Conservation (phyloP, 2,113 vertebrate genomes). For the Poeciliopsis prolifica region DNA sequence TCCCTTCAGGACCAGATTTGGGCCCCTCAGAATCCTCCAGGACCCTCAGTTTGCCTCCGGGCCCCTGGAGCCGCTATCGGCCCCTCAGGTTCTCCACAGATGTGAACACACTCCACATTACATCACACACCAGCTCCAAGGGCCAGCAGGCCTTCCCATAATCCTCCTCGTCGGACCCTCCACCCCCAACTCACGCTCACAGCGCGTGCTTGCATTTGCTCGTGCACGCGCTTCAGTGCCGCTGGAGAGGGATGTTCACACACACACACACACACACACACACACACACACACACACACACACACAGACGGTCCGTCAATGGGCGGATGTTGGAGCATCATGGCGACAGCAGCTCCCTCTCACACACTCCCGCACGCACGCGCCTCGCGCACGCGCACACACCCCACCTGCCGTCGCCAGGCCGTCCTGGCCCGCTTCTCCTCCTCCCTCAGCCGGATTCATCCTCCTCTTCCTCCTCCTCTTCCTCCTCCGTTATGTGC, state of each 20-base stretch:
- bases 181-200: constrained; percentile 27
- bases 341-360: constrained; percentile 64
- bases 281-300: constrained; percentile 27
- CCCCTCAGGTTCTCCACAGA: not conserved
- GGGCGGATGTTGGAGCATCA: constrained; percentile 75
- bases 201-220: constrained; percentile 22
- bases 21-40: no score
- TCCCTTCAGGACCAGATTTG: no score
- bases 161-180: constrained; percentile 56
- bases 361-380: constrained; percentile 25
- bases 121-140: constrained; percentile 25
- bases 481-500: constrained; percentile 62
- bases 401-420: constrained; percentile 70
- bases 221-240: constrained; percentile 9
- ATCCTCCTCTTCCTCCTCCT: constrained; percentile 57
- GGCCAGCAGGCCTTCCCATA: constrained; percentile 56
- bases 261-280: constrained; percentile 9
- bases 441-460: constrained; percentile 71
- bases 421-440: constrained; percentile 75
- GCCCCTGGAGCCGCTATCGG: not conserved
- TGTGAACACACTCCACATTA: constrained; percentile 34
- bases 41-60: no score
- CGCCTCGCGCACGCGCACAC: constrained; percentile 36
- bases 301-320: constrained; percentile 51
- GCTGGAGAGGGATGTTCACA: not conserved